Base-by-base conservation (phyloP, 1,140 invertebrate species). In the Anoplophora glabripennis region DNA sequence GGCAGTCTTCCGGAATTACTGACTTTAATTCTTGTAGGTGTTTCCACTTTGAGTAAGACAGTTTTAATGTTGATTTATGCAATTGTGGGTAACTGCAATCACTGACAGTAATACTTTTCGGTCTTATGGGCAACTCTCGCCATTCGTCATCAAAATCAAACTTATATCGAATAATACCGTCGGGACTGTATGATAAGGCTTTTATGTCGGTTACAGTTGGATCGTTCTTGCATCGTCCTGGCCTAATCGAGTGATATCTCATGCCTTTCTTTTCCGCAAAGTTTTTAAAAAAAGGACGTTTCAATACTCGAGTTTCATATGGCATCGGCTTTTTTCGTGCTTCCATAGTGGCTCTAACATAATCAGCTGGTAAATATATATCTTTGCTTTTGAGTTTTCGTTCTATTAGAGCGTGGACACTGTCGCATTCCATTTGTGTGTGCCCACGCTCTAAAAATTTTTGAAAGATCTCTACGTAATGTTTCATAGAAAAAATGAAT, bases 361-460 rank as follows among this genome's bases (percentile, higher is more conserved):
- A 58, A 14, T 58, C 48, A 21, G 14, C 42, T n/a, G 49, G 57
- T 18, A 53, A 44, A 38, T 46, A 41, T 9, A 59, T 53, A 15
- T 46, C 17, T 21, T 33, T 3, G 40, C 46, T 45, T 47, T 44
- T 46, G 12, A 59, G 34, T 34, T 35, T 46, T 21, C 42, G 28
- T 41, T 61, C 64, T 9, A 72, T 69, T n/a, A 59, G 42, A 41
- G 40, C 60, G 57, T 78, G 75, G 3, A 77, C 68, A 7, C 64
- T 67, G 59, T 79, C 76, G 49, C 66, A 68, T 49, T 78, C 75
- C 72, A 77, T 78, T 51, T 76, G 75, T 18, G 74, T 77, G 53
- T 78, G 76, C 8, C 76, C 76, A 14, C 57, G 60, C 62, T 74
- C 72, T n/a, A 78, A 57, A 63, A 64, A 77, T 59, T 77, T 78